Base-by-base conservation (phyloP, 2,888 invertebrate species). In the Zhuqinia jingwanae region DNA sequence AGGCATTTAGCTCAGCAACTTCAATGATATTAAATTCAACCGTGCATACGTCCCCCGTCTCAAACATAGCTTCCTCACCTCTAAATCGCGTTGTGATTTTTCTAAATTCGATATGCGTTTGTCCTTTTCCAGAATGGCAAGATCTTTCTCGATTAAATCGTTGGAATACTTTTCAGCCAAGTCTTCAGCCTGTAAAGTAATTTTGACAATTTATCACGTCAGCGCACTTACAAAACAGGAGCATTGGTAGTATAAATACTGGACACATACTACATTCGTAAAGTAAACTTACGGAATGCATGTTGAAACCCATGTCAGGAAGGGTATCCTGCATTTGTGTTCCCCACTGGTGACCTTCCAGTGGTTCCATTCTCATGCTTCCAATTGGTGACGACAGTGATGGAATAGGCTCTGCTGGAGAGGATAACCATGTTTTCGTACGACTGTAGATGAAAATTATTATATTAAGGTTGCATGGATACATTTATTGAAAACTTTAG, bases 21-120 rank as follows among this genome's bases (percentile, higher is more conserved):
- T n/a, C n/a, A n/a, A n/a, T n/a, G n/a, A n/a, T n/a, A n/a, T n/a
- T n/a, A n/a, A n/a, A n/a, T n/a, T n/a, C n/a, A n/a, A n/a, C n/a
- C n/a, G n/a, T n/a, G n/a, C n/a, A n/a, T n/a, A n/a, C n/a, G n/a
- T n/a, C n/a, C n/a, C n/a, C n/a, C n/a, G n/a, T n/a, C n/a, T n/a
- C n/a, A n/a, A n/a, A n/a, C n/a, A n/a, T n/a, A n/a, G n/a, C n/a
- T n/a, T n/a, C n/a, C n/a, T n/a, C n/a, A 87, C 89, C 77, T 87
- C 56, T 6, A 94, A 93, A 92, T 98, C 97, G 89, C 97, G 92
- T 70, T 97, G 94, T 87, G 94, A 94, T 10, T 95, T 94, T 92
- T 97, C 96, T 92, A 96, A 93, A 91, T 96, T 95, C 90, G 95
- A 93, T n/a, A 96, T 94, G 92, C 94, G 94, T 89, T 94, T 94